Evolutionary conservation across 2,113 vertebrate genomes (phyloP).

Genomic region (Lontra canadensis): DNA sequence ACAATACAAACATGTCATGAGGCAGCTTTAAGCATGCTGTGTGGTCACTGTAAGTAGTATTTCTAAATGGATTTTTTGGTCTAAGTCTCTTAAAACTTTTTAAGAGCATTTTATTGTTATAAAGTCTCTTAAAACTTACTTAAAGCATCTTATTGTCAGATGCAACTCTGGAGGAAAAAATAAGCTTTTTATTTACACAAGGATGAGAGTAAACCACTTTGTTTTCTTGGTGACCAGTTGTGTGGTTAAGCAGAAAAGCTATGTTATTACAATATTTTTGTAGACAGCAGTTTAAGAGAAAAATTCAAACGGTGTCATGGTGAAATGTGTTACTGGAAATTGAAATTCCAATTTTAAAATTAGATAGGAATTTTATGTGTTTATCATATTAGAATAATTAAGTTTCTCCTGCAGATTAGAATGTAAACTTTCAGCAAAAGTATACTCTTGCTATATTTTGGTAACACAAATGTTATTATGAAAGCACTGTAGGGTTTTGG

Average conservation of each 20-base stretch:
- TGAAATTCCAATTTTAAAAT: conserved; percentile 73
- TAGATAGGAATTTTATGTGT: conserved; percentile 75
- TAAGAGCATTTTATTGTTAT: conserved; percentile 75
- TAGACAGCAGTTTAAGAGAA: conserved; percentile 69
- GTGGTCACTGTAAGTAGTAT: conserved; percentile 69
- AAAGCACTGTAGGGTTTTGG: conserved; percentile 58
- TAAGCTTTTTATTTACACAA: conserved; percentile 79
- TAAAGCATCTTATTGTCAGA: conserved; percentile 76
- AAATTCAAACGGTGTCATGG: conserved; percentile 61
- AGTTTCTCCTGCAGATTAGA: conserved; percentile 71
- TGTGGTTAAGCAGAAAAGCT: conserved; percentile 79
- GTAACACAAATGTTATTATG: conserved; percentile 64
- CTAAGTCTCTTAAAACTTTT: conserved; percentile 79
- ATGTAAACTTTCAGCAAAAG: conserved; percentile 75
- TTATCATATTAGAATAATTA: conserved; percentile 73
- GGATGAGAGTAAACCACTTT: conserved; percentile 57
- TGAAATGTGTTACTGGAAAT: conserved; percentile 70
- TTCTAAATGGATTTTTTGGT: conserved; percentile 67
- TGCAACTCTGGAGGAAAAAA: conserved; percentile 68
- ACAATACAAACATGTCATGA: conserved; percentile 78
- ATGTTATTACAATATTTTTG: conserved; percentile 61
- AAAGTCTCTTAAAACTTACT: conserved; percentile 78
- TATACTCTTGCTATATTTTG: conserved; percentile 51
- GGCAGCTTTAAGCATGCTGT: conserved; percentile 53
- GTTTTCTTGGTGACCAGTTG: conserved; percentile 74